Percentiles rank a stretch among this genome's conserved stretches.
phyloP scores from a whole-genome alignment of 2,113 vertebrate species.

The Barnardius zonarius region DNA sequence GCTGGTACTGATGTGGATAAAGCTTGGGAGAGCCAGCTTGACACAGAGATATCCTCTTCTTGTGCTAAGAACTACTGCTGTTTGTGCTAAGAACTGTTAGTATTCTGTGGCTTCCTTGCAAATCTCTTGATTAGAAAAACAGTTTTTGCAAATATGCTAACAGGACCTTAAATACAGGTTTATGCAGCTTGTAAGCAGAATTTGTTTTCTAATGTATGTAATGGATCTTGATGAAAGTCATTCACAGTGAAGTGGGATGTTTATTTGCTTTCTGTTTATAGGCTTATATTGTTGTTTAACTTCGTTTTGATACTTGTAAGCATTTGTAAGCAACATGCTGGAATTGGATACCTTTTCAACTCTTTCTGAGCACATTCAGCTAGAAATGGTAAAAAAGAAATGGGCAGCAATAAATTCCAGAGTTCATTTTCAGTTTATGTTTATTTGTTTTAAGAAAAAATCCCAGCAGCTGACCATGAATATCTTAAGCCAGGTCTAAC shows the following conservation, averaged over 20 bases:
- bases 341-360: neutral
- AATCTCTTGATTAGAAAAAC: conserved; percentile 14
- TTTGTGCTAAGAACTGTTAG: neutral
- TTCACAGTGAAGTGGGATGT: neutral
- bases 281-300: neutral
- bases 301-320: neutral
- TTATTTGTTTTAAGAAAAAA: neutral
- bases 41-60: neutral
- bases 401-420: neutral
- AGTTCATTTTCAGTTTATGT: neutral
- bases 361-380: neutral
- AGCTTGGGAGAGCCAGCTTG: neutral
- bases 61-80: neutral
- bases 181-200: neutral
- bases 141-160: conserved; percentile 18
- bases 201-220: neutral
- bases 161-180: conserved; percentile 26
- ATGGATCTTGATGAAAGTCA: conserved; percentile 12
- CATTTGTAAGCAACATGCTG: neutral
- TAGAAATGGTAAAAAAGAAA: neutral
- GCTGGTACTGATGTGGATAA: neutral
- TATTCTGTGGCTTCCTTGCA: neutral
- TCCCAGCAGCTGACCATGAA: neutral
- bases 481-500: neutral
- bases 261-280: neutral